Conservation (phyloP, 2,888 invertebrate species). For the Synanthedon tipuliformis region DNA sequence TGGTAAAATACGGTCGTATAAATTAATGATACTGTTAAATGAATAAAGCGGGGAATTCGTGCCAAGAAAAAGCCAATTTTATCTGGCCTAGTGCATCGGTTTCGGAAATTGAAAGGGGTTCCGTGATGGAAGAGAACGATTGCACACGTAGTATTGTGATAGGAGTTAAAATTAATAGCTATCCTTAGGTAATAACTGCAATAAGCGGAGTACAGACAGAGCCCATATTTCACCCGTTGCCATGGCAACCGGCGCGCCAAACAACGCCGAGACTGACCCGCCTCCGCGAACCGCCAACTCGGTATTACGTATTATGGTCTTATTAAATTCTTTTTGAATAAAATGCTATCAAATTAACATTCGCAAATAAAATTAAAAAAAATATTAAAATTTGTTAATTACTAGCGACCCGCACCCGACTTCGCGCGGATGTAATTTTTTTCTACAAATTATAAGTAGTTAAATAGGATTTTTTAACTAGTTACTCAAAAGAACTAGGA, state of each 20-base stretch:
- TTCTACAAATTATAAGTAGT: too few species aligned
- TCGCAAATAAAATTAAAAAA: too few species aligned
- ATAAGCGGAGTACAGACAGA: slow-evolving; percentile 49
- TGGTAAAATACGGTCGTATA: neutral
- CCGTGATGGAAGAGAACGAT: slow-evolving; percentile 19
- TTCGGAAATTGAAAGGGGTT: slow-evolving; percentile 7
- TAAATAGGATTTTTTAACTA: too few species aligned
- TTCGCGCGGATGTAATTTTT: too few species aligned
- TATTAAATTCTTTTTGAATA: too few species aligned
- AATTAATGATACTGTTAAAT: neutral
- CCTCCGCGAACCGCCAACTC: neutral
- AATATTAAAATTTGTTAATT: too few species aligned
- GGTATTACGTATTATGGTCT: neutral
- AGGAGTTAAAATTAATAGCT: slow-evolving; percentile 42
- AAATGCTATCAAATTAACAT: too few species aligned
- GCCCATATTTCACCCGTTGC: slow-evolving; percentile 58
- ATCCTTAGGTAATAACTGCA: slow-evolving; percentile 56
- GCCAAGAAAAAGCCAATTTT: slow-evolving; percentile 10
- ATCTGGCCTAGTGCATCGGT: slow-evolving; percentile 8
- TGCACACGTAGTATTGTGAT: slow-evolving; percentile 27
- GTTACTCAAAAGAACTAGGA: too few species aligned
- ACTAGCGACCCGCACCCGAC: too few species aligned
- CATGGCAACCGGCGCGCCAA: slow-evolving; percentile 51
- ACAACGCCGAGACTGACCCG: slow-evolving; percentile 25
- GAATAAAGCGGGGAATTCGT: slow-evolving; percentile 4